Base-by-base conservation (phyloP, 2,888 invertebrate species). In the Apamea monoglypha region DNA sequence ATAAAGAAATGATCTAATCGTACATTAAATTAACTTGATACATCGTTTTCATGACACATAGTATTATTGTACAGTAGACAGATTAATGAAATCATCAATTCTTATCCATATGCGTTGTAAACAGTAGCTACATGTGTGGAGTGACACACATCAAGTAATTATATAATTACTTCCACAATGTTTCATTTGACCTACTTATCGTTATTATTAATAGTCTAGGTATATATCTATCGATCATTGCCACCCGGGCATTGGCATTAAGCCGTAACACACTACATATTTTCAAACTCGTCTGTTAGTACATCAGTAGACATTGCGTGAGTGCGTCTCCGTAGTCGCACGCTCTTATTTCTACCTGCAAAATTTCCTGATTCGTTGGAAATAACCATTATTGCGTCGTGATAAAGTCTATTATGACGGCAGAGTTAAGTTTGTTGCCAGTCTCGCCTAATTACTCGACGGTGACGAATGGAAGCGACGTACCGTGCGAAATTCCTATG, bases 401-500 rank as follows among this genome's bases (percentile, higher is more conserved):
- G 75, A 84, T 89, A 91, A 86, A 81, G 90, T 90, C 61, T 86
- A 83, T 85, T 87, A 76, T 85, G 82, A 85, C 61, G 18, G 86
- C 29, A 85, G n/a, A 67, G 40, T 85, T 90, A 84, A 79, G 44
- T 90, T 87, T 84, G 88, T 83, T 87, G 91, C n/a, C 68, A 63
- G 88, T 90, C 83, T 90, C 90, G 92, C 87, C 93, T 95, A 96
- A 96, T 94, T 94, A 94, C 91, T 92, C 90, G 92, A 93, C 94
- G 92, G 93, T 94, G 95, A 95, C 95, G 95, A 94, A 95, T 94
- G 91, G 92, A 92, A 92, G 91, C 91, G 90, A 92, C 93, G 94
- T 94, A 94, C 91, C 93, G 94, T 95, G 95, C 92, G 94, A 95
- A 95, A 95, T 95, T 95, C 93, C 94, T 94, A 92, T 94, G 94